Conservation (phyloP, 2,797 vertebrate species). For the Coregonus ussuriensis region DNA sequence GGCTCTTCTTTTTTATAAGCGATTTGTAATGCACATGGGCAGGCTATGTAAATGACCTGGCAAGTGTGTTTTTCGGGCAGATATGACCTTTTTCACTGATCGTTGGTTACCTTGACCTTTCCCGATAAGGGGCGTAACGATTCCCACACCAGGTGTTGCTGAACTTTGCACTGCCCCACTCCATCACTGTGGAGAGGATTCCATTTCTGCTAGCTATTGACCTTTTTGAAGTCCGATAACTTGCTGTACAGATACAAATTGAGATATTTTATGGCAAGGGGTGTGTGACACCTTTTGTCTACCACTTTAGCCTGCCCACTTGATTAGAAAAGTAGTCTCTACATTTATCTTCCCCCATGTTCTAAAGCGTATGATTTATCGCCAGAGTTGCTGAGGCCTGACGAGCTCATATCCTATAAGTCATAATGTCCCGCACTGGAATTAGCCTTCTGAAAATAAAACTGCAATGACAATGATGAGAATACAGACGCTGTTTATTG, state of each 20-base stretch:
- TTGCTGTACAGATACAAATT: conserved; percentile 46
- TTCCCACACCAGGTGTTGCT: conserved; percentile 19
- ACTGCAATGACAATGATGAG: background rate
- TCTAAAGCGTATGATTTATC: conserved; percentile 34
- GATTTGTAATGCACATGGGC: background rate
- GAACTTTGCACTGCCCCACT: conserved; percentile 38
- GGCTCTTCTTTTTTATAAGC: background rate
- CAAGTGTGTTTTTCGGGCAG: background rate
- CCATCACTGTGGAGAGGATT: conserved; percentile 49
- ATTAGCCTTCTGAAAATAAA: background rate
- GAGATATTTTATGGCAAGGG: conserved; percentile 64
- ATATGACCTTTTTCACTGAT: conserved; percentile 17
- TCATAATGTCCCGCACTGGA: conserved; percentile 32
- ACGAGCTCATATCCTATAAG: conserved; percentile 33
- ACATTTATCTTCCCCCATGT: conserved; percentile 16
- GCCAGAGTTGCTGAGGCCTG: conserved; percentile 7
- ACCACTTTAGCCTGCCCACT: conserved; percentile 38
- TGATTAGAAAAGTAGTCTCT: conserved; percentile 46
- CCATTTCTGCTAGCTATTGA: conserved; percentile 49
- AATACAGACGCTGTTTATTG: background rate
- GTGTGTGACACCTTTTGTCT: conserved; percentile 40
- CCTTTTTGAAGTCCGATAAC: conserved; percentile 64
- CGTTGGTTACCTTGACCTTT: conserved; percentile 69
- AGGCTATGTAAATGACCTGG: background rate
- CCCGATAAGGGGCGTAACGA: conserved; percentile 55